These are phyloP conservation scores for Chorisops tibialis DNA, from an alignment of 2,888 invertebrate species.

Conservation along the genomic window DNA sequence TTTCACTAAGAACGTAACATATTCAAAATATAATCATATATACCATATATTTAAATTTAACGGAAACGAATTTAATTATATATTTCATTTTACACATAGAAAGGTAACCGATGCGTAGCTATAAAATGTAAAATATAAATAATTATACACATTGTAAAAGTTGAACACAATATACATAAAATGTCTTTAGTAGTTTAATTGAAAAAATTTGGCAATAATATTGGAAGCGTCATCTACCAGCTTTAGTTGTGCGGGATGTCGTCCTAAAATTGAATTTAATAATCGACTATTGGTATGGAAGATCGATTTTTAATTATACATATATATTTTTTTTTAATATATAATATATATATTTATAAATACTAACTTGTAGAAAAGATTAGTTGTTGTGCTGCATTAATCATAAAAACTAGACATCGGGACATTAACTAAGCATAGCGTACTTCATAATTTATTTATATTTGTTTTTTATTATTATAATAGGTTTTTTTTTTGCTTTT, in stretches of 20 bases:
- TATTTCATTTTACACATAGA: not conserved
- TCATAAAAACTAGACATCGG: slow-evolving; percentile 25
- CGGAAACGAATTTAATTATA: not conserved
- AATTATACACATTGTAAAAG: no score
- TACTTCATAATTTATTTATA: slow-evolving; percentile 16
- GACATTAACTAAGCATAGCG: slow-evolving; percentile 24
- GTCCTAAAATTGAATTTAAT: slow-evolving; percentile 18
- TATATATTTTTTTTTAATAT: not conserved
- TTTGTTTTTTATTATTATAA: not conserved
- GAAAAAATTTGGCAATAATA: slow-evolving; percentile 25
- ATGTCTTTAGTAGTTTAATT: not conserved
- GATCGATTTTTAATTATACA: slow-evolving; percentile 19
- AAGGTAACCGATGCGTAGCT: no score
- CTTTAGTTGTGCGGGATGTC: slow-evolving; percentile 12
- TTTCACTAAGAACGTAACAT: slow-evolving; percentile 9
- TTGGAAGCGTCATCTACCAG: slow-evolving; percentile 23
- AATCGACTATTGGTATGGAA: slow-evolving; percentile 26
- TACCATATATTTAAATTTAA: slow-evolving; percentile 2
- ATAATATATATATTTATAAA: slow-evolving; percentile 16
- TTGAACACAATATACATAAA: slow-evolving; percentile 10
- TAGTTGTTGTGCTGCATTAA: slow-evolving; percentile 24
- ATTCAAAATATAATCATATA: not conserved
- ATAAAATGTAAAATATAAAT: no score
- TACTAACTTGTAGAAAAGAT: slow-evolving; percentile 25
- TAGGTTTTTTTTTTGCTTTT: slow-evolving; percentile 9